Evolutionary conservation across 2,888 invertebrate genomes (phyloP), one percentile per base, ranked within the genome.

Genomic region (Lasioglossum leucozonium): DNA sequence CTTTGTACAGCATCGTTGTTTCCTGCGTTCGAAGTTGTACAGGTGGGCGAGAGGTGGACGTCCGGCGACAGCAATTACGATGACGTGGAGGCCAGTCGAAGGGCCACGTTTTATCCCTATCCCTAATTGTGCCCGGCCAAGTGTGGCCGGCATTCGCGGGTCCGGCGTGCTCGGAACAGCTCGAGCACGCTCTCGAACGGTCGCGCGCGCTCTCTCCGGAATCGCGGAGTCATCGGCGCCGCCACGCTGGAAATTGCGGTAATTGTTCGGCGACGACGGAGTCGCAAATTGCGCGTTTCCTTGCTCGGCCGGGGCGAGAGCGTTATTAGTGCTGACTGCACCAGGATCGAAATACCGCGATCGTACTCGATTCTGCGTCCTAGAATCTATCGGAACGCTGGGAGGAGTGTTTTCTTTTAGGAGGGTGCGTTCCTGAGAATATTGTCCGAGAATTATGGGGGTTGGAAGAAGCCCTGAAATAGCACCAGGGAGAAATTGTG

Each of bases 241-340:
- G 30, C 72, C 55, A 62, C 10, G 77, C 77, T 81, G 85, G 89
- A 90, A 90, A 90, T 89, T 90, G 88, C 90, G 88, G 90, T 88
- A 90, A 90, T 90, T 89, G 90, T 90, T 89, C 85, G 89, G 84
- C 84, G 84, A 90, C 82, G 84, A 84, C 79, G 84, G 80, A 77
- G 75, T 67, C 85, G 86, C 89, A 86, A 89, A 89, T 87, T 89
- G 87, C 88, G 72, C 88, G 87, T 85, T 83, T 55, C 87, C 77
- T 72, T 73, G 47, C 72, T 74, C 69, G 72, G 72, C 67, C 44
- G 1, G 2, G 42, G 51, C 22, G 18, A 22, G 22, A 22, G 22
- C 51, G 22, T 51, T 51, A 22, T 51, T 51, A 51, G 22, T 6
- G 8, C 2, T 22, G 22, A 8, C 22, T 51, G 18, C 6, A 2